Conservation (phyloP, 2,113 vertebrate species). For the Stegostoma tigrinum region DNA sequence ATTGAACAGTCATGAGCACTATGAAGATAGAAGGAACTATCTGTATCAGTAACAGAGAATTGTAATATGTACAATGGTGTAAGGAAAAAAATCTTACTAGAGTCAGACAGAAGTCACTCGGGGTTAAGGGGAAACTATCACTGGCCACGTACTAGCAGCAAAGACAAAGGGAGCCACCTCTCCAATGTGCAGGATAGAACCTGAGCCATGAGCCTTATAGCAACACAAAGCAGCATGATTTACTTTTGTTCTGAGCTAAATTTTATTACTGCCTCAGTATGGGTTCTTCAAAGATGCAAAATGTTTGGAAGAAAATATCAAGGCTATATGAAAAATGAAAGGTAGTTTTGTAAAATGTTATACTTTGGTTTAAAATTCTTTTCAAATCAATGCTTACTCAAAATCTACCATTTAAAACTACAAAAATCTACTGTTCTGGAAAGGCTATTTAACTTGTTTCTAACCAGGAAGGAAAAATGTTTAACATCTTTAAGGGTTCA, state of each 20-base stretch:
- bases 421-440: not conserved
- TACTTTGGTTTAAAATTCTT: not conserved
- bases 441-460: not conserved
- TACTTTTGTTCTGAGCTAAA: not conserved
- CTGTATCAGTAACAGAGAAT: no score
- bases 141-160: no score
- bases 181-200: no score
- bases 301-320: not conserved
- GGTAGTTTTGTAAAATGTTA: not conserved
- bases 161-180: no score
- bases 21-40: no score
- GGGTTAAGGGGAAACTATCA: no score
- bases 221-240: not conserved
- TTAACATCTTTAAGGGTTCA: not conserved
- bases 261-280: not conserved
- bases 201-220: no score
- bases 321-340: no score
- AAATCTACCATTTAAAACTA: not conserved
- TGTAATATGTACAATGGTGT: no score
- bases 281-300: not conserved
- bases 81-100: no score
- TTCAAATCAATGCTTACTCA: not conserved
- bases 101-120: no score
- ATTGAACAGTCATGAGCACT: no score
- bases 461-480: not conserved